Base-by-base conservation (phyloP, 2,797 vertebrate species). In the Clarias platycephalus region DNA sequence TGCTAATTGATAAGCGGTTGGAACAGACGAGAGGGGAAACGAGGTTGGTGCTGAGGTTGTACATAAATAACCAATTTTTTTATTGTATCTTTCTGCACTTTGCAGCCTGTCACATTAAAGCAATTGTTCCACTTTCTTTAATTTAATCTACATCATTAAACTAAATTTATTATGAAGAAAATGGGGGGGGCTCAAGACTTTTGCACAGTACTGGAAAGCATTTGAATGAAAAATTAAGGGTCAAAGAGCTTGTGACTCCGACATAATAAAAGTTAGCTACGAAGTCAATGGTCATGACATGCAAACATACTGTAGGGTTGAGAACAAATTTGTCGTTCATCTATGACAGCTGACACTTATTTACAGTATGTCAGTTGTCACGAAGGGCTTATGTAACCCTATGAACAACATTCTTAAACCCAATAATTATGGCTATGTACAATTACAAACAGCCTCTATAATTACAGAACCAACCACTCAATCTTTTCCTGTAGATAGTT, bases 401-500 rank as follows among this genome's bases (percentile, higher is more conserved):
- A 60, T 7, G 28, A 58, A 60, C 28, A 37, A 28, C 31, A 24
- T 28, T 4, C 55, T 34, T 24, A 34, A 58, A 24, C 28, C 75
- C 55, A 58, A 24, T 78, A 62, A 78, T 78, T 60, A 78, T 24
- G 10, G 57, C 75, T 37, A 40, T 15, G 57, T 77, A 15, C 55
- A 37, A 20, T 77, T n/a, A 60, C 12, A 77, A 31, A 16, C 55
- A n/a, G 75, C 60, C 74, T 31, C 75, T 77, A 37, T 77, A 58
- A 77, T 77, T 60, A 37, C 75, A 77, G 31, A 77, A 77, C 2
- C 57, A 22, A 77, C 55, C 72, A 75, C 7, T 75, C 72, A 75
- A 20, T 20, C 49, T 75, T 75, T 74, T 26, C n/a, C 44, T 74
- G 44, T 26, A 53, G 71, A n/a, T 74, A 74, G 28, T 57, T 75